Base-by-base conservation (phyloP, 2,888 invertebrate genomes). In the Dolomedes plantarius region DNA sequence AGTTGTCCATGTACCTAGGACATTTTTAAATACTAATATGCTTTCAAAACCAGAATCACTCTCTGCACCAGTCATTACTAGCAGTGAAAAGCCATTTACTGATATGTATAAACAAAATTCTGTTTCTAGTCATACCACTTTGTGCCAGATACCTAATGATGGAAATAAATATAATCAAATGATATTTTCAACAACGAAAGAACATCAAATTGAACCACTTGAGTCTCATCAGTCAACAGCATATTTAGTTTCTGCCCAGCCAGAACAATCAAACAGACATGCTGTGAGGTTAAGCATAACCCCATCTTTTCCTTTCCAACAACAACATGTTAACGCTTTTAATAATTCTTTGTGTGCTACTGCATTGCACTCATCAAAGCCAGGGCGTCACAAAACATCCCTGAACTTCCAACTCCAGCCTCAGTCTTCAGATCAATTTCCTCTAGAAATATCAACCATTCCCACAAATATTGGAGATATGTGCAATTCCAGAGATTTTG, bases 361-460 rank as follows among this genome's bases (percentile, higher is more conserved):
- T 16, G 56, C 76, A 16, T 79, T 85, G 7, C 78, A 69, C 41
- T 69, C 78, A 5, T 75, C 85, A 9, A 72, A 56, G 65, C 72
- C 82, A n/a, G 87, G 82, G 7, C 77, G 82, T 1, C 87, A 87
- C 23, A 78, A 82, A 6, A 87, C 87, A 7, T 81, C 87, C 16
- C 13, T 87, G n/a, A 87, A 87, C 31, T 65, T 87, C 29, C 87
- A 82, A 23, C 73, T 87, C n/a, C 77, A 81, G n/a, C 82, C 77
- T 2, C 78, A 81, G 9, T 74, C 81, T 32, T 77, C 82, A 36
- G 74, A 82, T 29, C 74, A 82, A n/a, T 73, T 41, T 28, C 87
- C 87, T 27, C 28, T 87, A 29, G 87, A 87, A 65, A 87, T 87
- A 41, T 77, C 78, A 13, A 78, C 82, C 28, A 69, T 81, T 81